A percentile compares a stretch with the other conserved stretches of the same genome.
phyloP scores from a whole-genome alignment of 2,113 vertebrate genomes.

The Mesoclemmys tuberculata region DNA sequence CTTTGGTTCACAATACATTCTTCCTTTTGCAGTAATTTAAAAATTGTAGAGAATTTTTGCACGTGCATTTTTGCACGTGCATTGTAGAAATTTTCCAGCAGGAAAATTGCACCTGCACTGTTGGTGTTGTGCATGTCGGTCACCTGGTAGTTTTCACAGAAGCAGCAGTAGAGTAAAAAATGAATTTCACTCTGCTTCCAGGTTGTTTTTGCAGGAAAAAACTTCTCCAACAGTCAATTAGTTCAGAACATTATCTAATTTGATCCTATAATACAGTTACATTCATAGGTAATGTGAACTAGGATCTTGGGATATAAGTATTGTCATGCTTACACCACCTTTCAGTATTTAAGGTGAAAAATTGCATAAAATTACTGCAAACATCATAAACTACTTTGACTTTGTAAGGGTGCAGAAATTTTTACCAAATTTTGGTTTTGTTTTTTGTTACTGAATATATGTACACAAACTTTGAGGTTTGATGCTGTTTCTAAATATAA shows the following conservation, averaged over 20 bases:
- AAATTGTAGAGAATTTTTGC: neutral
- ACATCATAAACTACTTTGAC: neutral
- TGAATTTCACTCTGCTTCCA: neutral
- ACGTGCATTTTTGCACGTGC: no score
- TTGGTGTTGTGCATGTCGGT: neutral
- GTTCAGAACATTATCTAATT: neutral
- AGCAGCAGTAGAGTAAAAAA: neutral
- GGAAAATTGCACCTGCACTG: neutral
- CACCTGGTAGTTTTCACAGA: neutral
- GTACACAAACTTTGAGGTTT: neutral
- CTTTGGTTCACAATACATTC: neutral
- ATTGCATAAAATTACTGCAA: neutral
- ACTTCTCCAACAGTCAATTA: neutral
- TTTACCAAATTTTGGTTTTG: neutral
- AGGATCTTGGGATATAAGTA: neutral
- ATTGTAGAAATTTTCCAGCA: neutral
- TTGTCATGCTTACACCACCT: neutral
- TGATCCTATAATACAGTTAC: neutral
- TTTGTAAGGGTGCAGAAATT: neutral
- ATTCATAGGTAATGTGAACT: neutral
- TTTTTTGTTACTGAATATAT: neutral
- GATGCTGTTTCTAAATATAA: neutral
- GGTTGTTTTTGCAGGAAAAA: no score
- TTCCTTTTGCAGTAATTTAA: neutral
- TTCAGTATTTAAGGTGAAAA: neutral